A percentile compares a stretch with the other conserved stretches of the same genome.
phyloP scores from a whole-genome alignment of 2,113 vertebrate species.

The Cavia porcellus region DNA sequence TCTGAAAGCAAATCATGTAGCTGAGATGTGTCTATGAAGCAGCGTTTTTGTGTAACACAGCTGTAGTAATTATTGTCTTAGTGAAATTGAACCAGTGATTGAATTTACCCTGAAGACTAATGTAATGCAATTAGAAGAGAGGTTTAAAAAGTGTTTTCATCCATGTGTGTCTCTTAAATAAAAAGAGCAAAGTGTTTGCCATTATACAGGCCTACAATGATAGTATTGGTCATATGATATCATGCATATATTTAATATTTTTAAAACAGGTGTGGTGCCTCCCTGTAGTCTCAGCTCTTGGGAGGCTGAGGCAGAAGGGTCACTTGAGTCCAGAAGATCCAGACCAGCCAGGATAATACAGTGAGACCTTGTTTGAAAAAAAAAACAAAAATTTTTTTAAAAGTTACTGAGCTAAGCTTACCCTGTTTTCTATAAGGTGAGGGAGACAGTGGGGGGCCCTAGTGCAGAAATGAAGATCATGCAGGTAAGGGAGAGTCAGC shows the following conservation, averaged over 20 bases:
- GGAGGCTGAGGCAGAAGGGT: background rate
- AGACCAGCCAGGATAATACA: background rate
- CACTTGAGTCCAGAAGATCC: background rate
- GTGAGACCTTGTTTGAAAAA: background rate
- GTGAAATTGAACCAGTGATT: constrained; percentile 80
- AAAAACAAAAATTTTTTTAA: too few species aligned
- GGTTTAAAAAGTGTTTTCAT: background rate
- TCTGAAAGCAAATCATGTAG: constrained; percentile 76
- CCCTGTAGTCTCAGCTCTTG: background rate
- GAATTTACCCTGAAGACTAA: constrained; percentile 56
- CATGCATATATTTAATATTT: constrained; percentile 29
- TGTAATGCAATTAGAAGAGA: background rate
- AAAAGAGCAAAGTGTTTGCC: background rate
- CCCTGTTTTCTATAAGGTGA: background rate
- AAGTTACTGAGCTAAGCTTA: background rate
- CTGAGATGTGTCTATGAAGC: constrained; percentile 81
- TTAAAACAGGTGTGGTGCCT: background rate
- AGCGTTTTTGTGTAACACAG: constrained; percentile 82
- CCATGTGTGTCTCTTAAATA: background rate
- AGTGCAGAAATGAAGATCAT: background rate
- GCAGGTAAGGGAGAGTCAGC: background rate
- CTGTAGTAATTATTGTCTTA: constrained; percentile 85
- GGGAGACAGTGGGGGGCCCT: background rate
- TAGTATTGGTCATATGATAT: background rate
- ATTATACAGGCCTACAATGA: background rate